These are phyloP conservation scores for Epinotia nisella DNA, from an alignment of 2,888 invertebrate genomes.

Conservation along the genomic window DNA sequence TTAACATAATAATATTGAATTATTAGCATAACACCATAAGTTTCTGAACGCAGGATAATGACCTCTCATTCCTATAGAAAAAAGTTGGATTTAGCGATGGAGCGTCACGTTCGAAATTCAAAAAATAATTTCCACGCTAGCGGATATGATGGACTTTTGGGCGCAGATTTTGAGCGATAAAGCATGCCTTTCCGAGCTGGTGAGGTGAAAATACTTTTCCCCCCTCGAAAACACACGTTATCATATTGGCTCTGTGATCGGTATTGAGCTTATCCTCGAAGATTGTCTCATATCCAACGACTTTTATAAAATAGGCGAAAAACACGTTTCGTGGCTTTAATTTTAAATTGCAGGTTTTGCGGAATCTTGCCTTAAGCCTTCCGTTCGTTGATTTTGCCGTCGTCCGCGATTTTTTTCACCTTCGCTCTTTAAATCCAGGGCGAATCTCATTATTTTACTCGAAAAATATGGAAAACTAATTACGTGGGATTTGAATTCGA, in stretches of 20 bases:
- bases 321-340: constrained; percentile 85
- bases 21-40: too few relatives aligned
- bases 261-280: constrained; percentile 72
- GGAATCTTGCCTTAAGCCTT: constrained; percentile 80
- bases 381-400: constrained; percentile 69
- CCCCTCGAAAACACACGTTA: constrained; percentile 39
- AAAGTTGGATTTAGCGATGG: too few relatives aligned
- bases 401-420: constrained; percentile 67
- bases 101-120: too few relatives aligned
- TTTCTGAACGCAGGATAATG: too few relatives aligned
- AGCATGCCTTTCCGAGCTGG: too few relatives aligned
- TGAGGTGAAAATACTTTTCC: constrained; percentile 49
- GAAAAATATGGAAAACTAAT: constrained; percentile 75
- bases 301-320: constrained; percentile 84
- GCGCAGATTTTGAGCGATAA: too few relatives aligned
- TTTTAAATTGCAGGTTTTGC: constrained; percentile 84
- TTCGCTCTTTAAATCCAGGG: constrained; percentile 62
- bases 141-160: too few relatives aligned
- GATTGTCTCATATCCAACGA: constrained; percentile 81
- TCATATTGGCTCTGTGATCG: constrained; percentile 51
- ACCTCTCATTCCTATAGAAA: too few relatives aligned
- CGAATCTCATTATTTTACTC: constrained; percentile 70
- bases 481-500: constrained; percentile 63
- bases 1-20: too few relatives aligned
- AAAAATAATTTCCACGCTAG: too few relatives aligned